Percentiles rank a stretch among this genome's conserved stretches.
Evolutionary conservation across 1,140 invertebrate species (phyloP).

Genomic region (Venturia canescens): DNA sequence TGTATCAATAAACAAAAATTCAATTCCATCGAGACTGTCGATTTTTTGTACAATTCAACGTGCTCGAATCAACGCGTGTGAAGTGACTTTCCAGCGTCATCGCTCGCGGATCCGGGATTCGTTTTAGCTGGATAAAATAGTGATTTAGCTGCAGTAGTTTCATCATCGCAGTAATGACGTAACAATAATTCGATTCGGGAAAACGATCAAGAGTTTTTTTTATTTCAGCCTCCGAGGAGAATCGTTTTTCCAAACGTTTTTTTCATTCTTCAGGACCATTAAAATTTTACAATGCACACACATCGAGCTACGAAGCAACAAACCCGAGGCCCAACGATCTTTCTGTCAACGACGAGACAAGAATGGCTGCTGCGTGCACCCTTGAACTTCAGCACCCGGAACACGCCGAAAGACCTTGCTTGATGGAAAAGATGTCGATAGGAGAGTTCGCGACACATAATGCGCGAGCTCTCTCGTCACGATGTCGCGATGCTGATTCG

Average conservation of each 20-base stretch:
- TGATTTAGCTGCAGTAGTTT: not conserved
- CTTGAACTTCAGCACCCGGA: slow-evolving; percentile 49
- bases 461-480: slow-evolving; percentile 8
- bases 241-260: not conserved
- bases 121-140: no score
- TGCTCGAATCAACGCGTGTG: no score
- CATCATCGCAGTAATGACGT: not conserved
- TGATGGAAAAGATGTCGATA: slow-evolving; percentile 24
- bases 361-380: slow-evolving; percentile 16
- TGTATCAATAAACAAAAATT: not conserved
- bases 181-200: not conserved
- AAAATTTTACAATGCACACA: not conserved
- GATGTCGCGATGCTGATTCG: slow-evolving; percentile 41
- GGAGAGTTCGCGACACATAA: not conserved
- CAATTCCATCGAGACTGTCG: not conserved
- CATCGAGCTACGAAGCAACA: not conserved
- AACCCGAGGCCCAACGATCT: not conserved
- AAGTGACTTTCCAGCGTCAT: no score
- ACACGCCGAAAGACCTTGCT: not conserved
- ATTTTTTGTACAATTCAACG: not conserved
- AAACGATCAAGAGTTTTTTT: not conserved
- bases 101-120: no score
- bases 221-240: not conserved
- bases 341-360: slow-evolving; percentile 10
- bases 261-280: not conserved